A percentile compares a stretch with the other conserved stretches of the same genome.
These are phyloP conservation scores for Drosophila teissieri DNA, from an alignment of 1,140 invertebrate genomes.

Conservation along the genomic window DNA sequence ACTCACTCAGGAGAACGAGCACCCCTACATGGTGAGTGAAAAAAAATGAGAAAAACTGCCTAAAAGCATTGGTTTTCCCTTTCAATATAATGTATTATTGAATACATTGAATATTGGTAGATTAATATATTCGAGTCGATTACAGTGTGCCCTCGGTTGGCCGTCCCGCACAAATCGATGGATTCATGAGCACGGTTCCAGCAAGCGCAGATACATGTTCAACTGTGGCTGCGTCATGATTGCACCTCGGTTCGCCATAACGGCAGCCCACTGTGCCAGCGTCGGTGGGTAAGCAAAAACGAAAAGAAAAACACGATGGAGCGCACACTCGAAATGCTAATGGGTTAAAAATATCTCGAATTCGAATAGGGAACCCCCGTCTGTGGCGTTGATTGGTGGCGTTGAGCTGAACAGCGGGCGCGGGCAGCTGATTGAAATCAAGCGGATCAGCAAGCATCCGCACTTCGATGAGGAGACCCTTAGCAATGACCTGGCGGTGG, in stretches of 20 bases:
- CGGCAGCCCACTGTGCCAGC: constrained; percentile 58
- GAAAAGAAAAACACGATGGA: not conserved
- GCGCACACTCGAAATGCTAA: constrained; percentile 41
- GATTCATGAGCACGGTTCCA: constrained; percentile 8
- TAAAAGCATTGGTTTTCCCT: too few species aligned
- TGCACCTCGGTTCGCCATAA: constrained; percentile 45
- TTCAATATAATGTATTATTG: too few species aligned
- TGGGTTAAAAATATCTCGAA: not conserved
- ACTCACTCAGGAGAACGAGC: constrained; percentile 31
- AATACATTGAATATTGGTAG: not conserved
- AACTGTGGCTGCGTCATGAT: constrained; percentile 62
- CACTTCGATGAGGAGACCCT: constrained; percentile 33
- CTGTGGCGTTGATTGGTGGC: constrained; percentile 53
- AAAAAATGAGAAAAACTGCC: not conserved
- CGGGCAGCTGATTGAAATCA: constrained; percentile 37
- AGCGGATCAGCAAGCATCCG: constrained; percentile 46
- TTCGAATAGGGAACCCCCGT: constrained; percentile 54
- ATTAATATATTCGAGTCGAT: not conserved
- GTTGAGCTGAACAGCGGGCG: constrained; percentile 38
- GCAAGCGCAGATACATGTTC: constrained; percentile 23
- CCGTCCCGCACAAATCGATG: constrained; percentile 15
- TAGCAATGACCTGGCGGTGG: constrained; percentile 50
- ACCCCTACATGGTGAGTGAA: constrained; percentile 57
- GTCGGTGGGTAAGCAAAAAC: constrained; percentile 48
- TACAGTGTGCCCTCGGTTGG: constrained; percentile 62